Base-by-base conservation (phyloP, 1,140 invertebrate genomes). In the Drosophila virilis region DNA sequence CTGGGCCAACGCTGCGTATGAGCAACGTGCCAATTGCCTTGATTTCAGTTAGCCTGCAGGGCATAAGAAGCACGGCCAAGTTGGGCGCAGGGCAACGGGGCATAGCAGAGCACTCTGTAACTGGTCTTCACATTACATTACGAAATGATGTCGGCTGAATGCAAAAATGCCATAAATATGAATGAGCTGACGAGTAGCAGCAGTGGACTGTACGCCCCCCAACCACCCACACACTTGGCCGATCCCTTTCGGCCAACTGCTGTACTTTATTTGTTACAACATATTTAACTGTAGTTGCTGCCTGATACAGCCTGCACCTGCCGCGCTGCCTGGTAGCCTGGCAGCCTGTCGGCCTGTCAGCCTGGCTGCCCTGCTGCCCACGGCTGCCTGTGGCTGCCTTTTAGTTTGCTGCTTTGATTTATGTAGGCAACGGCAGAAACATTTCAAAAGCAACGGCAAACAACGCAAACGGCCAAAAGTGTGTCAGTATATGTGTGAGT, bases 131-230 rank as follows among this genome's bases (percentile, higher is more conserved):
- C 84, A 89, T 77, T 59, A 74, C 74, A 77, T 89, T 89, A 89
- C 85, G 80, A 89, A 89, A 89, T 89, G 84, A 89, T 89, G 84
- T 83, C 74, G 75, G 80, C 67, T 80, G 77, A 89, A 89, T 89
- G 84, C 84, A 89, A 89, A 88, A 89, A 89, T 78, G 77, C 85
- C 80, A 89, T 89, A 89, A 89, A 89, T 89, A 89, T 89, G 84
- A 89, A 89, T 89, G 84, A 89, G 84, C 84, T 80, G 80, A 80
- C 75, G 71, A 72, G 60, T 35, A 72, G 76, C 78, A 86, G 77
- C 60, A 77, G 71, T 75, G 51, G 43, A 40, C 71, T 68, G 57
- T 66, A 46, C 17, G 17, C 59, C 77, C 54, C 45, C 15, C 54
- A 57, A 40, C 22, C 38, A 43, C 64, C 59, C 46, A 17, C 9